Evolutionary conservation across 2,888 invertebrate genomes (phyloP), one percentile per base, ranked within the genome.

Genomic region (Suillia variegata): DNA sequence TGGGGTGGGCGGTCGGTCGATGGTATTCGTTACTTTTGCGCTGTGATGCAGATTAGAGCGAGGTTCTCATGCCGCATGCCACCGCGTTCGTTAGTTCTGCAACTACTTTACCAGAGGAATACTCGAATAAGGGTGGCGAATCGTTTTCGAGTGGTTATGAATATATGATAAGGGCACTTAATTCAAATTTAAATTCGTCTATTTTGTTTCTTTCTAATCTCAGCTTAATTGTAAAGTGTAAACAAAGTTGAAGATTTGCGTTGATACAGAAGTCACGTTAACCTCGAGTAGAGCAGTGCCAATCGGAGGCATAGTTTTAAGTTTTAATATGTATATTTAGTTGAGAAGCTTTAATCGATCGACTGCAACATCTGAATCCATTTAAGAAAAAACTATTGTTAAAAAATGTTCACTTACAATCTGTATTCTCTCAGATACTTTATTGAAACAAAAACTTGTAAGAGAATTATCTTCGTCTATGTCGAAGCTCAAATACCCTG

Each of bases 11-110:
- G 54, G 17, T 31, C 15, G 38, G 26, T 17, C 51, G 22, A 38
- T n/a, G n/a, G 33, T 38, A 56, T 42, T 34, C 65, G 62, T 63
- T 62, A 47, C 48, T 57, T 51, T 63, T 65, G 51, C 38, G 48
- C 67, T 78, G 78, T 71, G 77, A 75, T 68, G 65, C 17, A 67
- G 77, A 77, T 78, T 77, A 76, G 50, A n/a, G 38, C 54, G 54
- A 58, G 54, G 69, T 77, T 78, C 78, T 68, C 78, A 77, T 61
- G 69, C 61, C 59, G 8, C 34, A 34, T 12, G 22, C 33, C 31
- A 20, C 4, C n/a, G 4, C 13, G 21, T 38, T 22, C 4, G 21
- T 34, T n/a, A 20, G 15, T 2, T 18, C 10, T 49, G 55, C 50
- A 51, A 18, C 24, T 31, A 31, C 12, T 31, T 31, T 45, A 45